These are phyloP conservation scores for Beroe forskalii DNA, from an alignment of 37 sponge, comb jelly and placozoan species.

Conservation along the genomic window DNA sequence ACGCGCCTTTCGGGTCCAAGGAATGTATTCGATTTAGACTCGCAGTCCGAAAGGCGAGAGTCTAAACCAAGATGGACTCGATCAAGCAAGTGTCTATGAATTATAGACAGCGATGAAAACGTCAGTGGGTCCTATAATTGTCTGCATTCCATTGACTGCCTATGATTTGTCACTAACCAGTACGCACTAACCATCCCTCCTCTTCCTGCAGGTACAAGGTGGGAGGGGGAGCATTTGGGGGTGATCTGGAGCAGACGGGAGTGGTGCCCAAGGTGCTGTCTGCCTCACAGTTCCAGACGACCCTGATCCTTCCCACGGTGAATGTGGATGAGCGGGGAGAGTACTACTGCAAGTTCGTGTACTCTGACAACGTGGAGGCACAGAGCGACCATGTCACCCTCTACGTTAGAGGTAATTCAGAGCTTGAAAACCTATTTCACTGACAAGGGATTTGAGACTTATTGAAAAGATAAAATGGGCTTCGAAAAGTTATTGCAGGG, in stretches of 20 bases:
- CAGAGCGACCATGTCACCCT: constrained; percentile 18
- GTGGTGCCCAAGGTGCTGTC: neutral
- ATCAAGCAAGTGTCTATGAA: too few relatives aligned
- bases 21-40: too few relatives aligned
- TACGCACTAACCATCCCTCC: too few relatives aligned
- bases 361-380: neutral
- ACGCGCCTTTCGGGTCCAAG: too few relatives aligned
- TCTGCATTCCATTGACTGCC: too few relatives aligned
- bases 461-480: too few relatives aligned
- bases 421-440: neutral
- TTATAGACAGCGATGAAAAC: too few relatives aligned
- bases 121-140: too few relatives aligned
- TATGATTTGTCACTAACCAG: too few relatives aligned
- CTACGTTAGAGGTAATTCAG: constrained; percentile 11
- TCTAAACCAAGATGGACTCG: too few relatives aligned
- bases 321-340: neutral
- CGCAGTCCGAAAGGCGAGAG: too few relatives aligned
- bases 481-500: too few relatives aligned
- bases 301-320: neutral
- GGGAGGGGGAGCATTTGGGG: neutral
- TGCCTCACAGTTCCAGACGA: neutral
- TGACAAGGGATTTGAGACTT: neutral
- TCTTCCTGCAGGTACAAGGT: constrained; percentile 55
- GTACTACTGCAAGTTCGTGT: constrained; percentile 6
- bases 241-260: neutral